Percentiles rank a stretch among this genome's conserved stretches.
These are phyloP conservation scores for Drosophila putrida DNA, from an alignment of 2,888 invertebrate species.

Conservation along the genomic window DNA sequence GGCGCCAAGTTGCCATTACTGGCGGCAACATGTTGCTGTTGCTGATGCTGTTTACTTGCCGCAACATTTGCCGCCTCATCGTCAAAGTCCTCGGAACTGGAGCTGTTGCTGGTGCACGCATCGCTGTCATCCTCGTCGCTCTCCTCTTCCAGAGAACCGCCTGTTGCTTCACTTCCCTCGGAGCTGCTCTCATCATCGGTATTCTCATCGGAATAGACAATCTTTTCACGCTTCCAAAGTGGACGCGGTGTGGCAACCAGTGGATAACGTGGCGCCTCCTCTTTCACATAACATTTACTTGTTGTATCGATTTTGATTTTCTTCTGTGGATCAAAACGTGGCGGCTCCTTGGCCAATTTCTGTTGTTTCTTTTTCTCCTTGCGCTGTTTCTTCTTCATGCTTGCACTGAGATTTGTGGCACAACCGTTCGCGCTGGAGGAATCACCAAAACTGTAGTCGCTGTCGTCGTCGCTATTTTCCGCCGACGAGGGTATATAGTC, in stretches of 20 bases:
- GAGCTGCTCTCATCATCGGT: slow-evolving; percentile 85
- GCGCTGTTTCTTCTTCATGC: slow-evolving; percentile 85
- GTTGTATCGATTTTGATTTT: slow-evolving; percentile 84
- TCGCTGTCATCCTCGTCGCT: slow-evolving; percentile 80
- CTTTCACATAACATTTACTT: slow-evolving; percentile 86
- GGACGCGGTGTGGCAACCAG: slow-evolving; percentile 88
- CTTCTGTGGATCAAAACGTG: slow-evolving; percentile 85
- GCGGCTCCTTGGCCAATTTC: slow-evolving; percentile 64
- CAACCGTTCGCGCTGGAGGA: slow-evolving; percentile 83
- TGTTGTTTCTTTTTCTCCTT: slow-evolving; percentile 83
- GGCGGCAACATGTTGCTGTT: slow-evolving; percentile 66
- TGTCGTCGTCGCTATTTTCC: slow-evolving; percentile 76
- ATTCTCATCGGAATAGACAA: slow-evolving; percentile 85
- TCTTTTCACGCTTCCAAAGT: slow-evolving; percentile 86
- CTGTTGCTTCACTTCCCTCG: slow-evolving; percentile 76
- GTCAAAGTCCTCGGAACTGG: slow-evolving; percentile 75
- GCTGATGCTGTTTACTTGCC: slow-evolving; percentile 5
- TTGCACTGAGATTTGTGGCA: slow-evolving; percentile 77
- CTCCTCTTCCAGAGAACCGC: slow-evolving; percentile 81
- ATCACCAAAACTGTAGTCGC: slow-evolving; percentile 76
- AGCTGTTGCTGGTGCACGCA: slow-evolving; percentile 80
- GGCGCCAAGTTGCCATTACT: not conserved
- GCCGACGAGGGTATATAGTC: slow-evolving; percentile 85
- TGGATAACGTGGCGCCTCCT: slow-evolving; percentile 87
- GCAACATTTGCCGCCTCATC: slow-evolving; percentile 70